Evolutionary conservation across 1,140 invertebrate genomes (phyloP).

Genomic region (Stegodyphus mimosarum): DNA sequence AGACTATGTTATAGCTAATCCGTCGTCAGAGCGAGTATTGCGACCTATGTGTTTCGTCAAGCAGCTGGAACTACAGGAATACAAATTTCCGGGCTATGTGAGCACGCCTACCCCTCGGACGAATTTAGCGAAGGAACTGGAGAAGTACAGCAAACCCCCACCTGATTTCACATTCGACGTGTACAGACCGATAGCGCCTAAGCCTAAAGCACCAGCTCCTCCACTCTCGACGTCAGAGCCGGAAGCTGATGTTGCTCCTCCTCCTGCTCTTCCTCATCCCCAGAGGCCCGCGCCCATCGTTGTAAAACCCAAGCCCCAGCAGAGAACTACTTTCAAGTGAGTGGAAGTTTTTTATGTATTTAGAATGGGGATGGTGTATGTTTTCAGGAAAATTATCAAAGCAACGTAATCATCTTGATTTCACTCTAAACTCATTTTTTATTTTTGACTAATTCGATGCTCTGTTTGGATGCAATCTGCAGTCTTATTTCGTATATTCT

Average conservation of each 20-base stretch:
- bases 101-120: conserved; percentile 66
- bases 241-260: not conserved
- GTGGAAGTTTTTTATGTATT: too few relatives aligned
- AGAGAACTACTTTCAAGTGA: conserved; percentile 49
- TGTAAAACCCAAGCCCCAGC: conserved; percentile 53
- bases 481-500: too few relatives aligned
- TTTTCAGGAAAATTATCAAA: too few relatives aligned
- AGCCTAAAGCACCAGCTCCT: conserved; percentile 42
- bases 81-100: conserved; percentile 64
- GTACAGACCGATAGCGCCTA: conserved; percentile 62
- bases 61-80: conserved; percentile 67
- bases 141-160: conserved; percentile 66
- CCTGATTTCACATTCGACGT: conserved; percentile 21
- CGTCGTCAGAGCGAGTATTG: conserved; percentile 65
- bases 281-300: conserved; percentile 56
- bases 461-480: too few relatives aligned
- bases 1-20: conserved; percentile 33
- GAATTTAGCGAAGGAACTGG: conserved; percentile 68
- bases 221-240: conserved; percentile 20
- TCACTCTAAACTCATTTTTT: too few relatives aligned
- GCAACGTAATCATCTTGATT: too few relatives aligned
- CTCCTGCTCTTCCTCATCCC: conserved; percentile 10
- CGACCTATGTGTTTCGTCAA: conserved; percentile 70
- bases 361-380: too few relatives aligned
- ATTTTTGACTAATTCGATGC: too few relatives aligned